phyloP scores from a whole-genome alignment of 2,113 vertebrate genomes.

The Nothobranchius furzeri region DNA sequence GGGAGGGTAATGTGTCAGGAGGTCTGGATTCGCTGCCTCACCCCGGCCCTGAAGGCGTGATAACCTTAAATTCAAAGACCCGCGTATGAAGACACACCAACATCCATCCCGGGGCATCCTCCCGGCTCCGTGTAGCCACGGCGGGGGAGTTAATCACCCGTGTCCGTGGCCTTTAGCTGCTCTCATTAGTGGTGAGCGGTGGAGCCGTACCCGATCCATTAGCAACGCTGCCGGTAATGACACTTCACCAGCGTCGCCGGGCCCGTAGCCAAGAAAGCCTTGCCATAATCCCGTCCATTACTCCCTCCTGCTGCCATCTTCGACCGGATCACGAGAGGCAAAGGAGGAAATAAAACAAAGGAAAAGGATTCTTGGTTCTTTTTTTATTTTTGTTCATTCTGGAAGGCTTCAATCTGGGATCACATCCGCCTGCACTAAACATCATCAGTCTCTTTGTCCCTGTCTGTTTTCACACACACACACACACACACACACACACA shows the following conservation, averaged over 20 bases:
- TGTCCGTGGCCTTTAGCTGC: constrained; percentile 85
- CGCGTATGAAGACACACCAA: constrained; percentile 35
- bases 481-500: constrained; percentile 8
- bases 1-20: constrained; percentile 58
- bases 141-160: constrained; percentile 82
- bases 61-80: constrained; percentile 61
- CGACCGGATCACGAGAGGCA: constrained; percentile 25
- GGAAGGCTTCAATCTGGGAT: constrained; percentile 67
- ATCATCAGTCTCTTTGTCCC: constrained; percentile 57
- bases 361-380: constrained; percentile 40
- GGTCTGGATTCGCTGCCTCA: constrained; percentile 60
- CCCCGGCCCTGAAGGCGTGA: constrained; percentile 58
- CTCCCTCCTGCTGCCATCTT: constrained; percentile 58
- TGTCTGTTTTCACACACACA: constrained; percentile 37
- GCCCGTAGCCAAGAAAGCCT: constrained; percentile 68
- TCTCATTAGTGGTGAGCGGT: constrained; percentile 86
- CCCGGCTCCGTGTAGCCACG: constrained; percentile 48
- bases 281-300: constrained; percentile 53
- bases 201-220: constrained; percentile 84
- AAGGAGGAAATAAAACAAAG: constrained; percentile 25
- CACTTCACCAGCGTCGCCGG: constrained; percentile 76
- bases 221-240: constrained; percentile 80
- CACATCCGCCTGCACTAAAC: constrained; percentile 57
- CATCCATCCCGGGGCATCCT: constrained; percentile 63
- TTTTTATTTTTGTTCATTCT: constrained; percentile 16